phyloP scores from a whole-genome alignment of 37 sponge, comb jelly and placozoan species.

The Diacarnus erythraeanus region DNA sequence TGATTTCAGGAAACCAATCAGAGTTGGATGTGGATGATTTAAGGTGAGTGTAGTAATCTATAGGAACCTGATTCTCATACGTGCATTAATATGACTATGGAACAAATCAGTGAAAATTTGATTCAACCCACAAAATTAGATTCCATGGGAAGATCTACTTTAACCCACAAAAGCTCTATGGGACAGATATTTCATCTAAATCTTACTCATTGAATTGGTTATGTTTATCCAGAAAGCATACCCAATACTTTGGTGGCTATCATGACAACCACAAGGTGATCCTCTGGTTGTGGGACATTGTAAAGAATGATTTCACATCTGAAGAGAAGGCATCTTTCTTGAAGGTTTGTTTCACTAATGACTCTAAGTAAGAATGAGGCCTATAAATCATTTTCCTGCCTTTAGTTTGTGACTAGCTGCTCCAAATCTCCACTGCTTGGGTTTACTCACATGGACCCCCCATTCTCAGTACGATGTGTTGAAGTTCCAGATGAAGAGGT shows the following conservation, averaged over 20 bases:
- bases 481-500: slow-evolving; percentile 79
- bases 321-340: slow-evolving; percentile 81
- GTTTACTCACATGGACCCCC: slow-evolving; percentile 85
- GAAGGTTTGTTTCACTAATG: slow-evolving; percentile 59
- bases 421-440: slow-evolving; percentile 95
- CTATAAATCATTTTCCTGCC: not conserved
- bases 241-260: slow-evolving; percentile 92
- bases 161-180: no score
- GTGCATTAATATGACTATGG: not conserved
- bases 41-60: slow-evolving; percentile 36
- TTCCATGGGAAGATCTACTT: no score
- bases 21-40: slow-evolving; percentile 89
- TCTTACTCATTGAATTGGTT: no score
- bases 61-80: not conserved
- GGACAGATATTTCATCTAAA: no score
- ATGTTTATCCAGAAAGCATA: slow-evolving; percentile 63
- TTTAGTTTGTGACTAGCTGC: slow-evolving; percentile 98
- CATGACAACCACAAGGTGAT: slow-evolving; percentile 89
- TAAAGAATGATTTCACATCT: slow-evolving; percentile 80
- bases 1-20: slow-evolving; percentile 91
- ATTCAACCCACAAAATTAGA: no score
- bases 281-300: slow-evolving; percentile 96
- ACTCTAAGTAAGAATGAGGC: not conserved
- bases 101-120: no score
- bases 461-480: slow-evolving; percentile 89